Conservation (phyloP, 30 jellyfish, hydroid and myxozoan genomes). For the Pelagia noctiluca region DNA sequence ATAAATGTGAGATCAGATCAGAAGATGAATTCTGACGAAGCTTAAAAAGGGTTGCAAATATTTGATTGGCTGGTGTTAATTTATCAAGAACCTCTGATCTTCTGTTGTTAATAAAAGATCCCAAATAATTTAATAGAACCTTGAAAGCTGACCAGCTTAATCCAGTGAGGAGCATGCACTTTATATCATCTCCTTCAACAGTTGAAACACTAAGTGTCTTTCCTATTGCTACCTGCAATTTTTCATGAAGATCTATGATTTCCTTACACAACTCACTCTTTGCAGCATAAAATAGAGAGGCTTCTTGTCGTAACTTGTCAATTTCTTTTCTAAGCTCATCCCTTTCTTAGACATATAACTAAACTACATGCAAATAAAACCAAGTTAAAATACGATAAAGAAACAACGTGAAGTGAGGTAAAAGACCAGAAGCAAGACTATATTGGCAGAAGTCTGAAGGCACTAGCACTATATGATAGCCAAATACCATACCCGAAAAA, state of each 20-base stretch:
- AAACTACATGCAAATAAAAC: no score
- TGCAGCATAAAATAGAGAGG: not conserved
- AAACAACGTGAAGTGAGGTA: no score
- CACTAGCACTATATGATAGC: no score
- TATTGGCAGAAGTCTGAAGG: no score
- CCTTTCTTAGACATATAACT: not conserved
- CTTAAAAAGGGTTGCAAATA: not conserved
- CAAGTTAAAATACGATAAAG: no score
- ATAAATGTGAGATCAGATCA: not conserved
- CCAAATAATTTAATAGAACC: not conserved
- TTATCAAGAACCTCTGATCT: not conserved
- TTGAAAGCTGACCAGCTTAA: not conserved
- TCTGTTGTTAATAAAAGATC: not conserved
- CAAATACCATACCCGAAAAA: no score
- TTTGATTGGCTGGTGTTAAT: not conserved
- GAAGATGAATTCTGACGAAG: not conserved
- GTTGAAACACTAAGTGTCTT: not conserved
- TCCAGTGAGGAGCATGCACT: slow-evolving; percentile 6
- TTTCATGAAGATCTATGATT: not conserved
- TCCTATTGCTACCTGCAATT: slow-evolving; percentile 1
- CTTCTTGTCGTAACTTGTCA: not conserved
- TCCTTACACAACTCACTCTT: not conserved
- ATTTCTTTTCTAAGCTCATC: not conserved
- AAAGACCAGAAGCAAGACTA: no score
- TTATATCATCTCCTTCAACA: not conserved